Evolutionary conservation across 2,888 invertebrate genomes (phyloP).

Genomic region (Podabrus alpinus): DNA sequence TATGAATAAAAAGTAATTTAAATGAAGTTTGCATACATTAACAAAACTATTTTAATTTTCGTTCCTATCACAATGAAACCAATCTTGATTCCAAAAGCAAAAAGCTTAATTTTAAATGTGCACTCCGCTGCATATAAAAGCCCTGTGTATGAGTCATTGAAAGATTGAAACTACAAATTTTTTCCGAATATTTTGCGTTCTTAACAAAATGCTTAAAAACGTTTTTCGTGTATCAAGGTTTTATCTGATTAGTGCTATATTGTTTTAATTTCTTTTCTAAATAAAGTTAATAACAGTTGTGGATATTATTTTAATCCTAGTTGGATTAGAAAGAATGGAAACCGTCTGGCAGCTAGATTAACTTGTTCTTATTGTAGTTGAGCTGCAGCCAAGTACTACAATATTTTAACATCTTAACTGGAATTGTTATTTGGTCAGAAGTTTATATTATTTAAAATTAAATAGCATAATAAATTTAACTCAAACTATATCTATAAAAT

Average conservation of each 20-base stretch:
- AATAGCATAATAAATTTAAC: neutral
- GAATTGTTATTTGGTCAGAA: constrained; percentile 2
- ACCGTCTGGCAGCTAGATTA: constrained; percentile 32
- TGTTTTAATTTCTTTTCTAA: constrained; percentile 24
- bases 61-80: neutral
- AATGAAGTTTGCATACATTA: neutral
- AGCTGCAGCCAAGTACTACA: constrained; percentile 10
- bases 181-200: neutral
- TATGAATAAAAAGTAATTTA: neutral
- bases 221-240: constrained; percentile 7
- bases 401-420: constrained; percentile 13
- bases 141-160: too few relatives aligned
- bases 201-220: neutral
- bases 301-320: constrained; percentile 32
- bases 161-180: too few relatives aligned
- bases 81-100: neutral
- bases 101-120: neutral
- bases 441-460: neutral
- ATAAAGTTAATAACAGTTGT: constrained; percentile 31
- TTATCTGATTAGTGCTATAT: constrained; percentile 9
- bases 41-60: neutral
- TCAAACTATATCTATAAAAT: neutral
- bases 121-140: neutral
- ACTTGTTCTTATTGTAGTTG: constrained; percentile 21
- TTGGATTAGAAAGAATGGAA: constrained; percentile 28